Evolutionary conservation across 2,888 invertebrate genomes (phyloP).

Genomic region (Oxystoma pomonae): DNA sequence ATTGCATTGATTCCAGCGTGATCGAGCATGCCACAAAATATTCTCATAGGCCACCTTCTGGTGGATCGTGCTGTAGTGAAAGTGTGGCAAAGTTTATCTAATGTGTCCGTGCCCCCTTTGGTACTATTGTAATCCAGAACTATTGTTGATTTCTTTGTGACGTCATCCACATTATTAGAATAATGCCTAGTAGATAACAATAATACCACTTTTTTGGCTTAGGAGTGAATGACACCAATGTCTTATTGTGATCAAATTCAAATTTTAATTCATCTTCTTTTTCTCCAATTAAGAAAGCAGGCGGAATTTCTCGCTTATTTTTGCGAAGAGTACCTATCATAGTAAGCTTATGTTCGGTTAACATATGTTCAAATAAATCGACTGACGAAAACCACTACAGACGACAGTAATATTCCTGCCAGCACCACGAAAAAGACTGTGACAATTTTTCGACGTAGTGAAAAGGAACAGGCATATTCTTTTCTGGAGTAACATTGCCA

Average conservation of each 20-base stretch:
- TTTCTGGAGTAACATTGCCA: conserved; percentile 20
- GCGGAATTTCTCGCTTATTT: conserved; percentile 23
- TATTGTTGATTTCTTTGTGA: conserved; percentile 24
- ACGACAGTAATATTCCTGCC: conserved; percentile 23
- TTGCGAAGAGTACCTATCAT: conserved; percentile 23
- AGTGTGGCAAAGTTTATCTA: conserved; percentile 19
- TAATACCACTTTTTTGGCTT: conserved; percentile 28
- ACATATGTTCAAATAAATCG: conserved; percentile 19
- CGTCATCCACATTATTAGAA: conserved; percentile 26
- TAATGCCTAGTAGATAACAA: conserved; percentile 26
- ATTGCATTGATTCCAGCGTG: conserved; percentile 22
- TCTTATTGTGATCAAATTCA: conserved; percentile 19
- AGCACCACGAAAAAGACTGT: conserved; percentile 18
- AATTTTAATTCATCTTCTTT: conserved; percentile 12
- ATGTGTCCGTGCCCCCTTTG: conserved; percentile 16
- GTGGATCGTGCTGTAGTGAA: conserved; percentile 29
- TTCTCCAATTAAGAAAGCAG: conserved; percentile 7
- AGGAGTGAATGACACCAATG: conserved; percentile 29
- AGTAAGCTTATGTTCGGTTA: conserved; percentile 19
- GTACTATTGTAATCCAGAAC: conserved; percentile 17
- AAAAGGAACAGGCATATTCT: conserved; percentile 13
- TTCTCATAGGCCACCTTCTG: conserved; percentile 28
- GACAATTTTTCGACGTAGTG: conserved; percentile 17
- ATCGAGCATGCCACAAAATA: conserved; percentile 29
- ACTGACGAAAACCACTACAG: conserved; percentile 24